Evolutionary conservation across 2,797 vertebrate species (phyloP), one percentile per base, ranked within the genome.

Genomic region (Austrolebias charrua): DNA sequence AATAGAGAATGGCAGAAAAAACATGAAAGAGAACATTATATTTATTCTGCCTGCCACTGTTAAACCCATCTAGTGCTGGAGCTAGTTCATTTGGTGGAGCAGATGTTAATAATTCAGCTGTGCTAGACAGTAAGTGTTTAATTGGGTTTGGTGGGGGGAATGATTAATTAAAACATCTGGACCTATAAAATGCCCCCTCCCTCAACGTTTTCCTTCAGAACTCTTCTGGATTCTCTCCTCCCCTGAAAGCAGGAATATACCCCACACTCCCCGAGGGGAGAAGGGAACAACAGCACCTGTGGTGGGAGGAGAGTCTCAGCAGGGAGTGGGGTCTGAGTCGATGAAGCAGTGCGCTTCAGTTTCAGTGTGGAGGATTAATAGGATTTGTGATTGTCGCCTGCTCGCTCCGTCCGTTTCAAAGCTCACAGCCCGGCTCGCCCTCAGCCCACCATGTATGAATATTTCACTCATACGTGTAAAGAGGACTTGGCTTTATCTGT

Each of bases 161-260:
- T 84, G 69, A 88, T 90, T 88, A 83, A 90, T 89, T 83, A 71
- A 85, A 76, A 86, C 89, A 90, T 90, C 86, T 85, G 86, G 81
- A 75, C 60, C 65, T 67, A 75, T 88, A 86, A 86, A 90, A 79
- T 56, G 82, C 55, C 48, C 16, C 79, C 84, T 79, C 63, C 60
- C 67, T 83, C 80, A 71, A 80, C 58, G n/a, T 65, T 60, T 60
- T 69, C 24, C 24, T 24, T 24, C 24, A 24, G 24, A 24, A 24
- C 24, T 24, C 31, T 8, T 8, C 31, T 8, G 24, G 24, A 24
- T 8, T 33, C 35, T 10, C 35, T 10, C 35, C 35, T 8, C 7
- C 51, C 15, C 4, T 6, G n/a, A 35, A 51, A 46, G 60, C 45
- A 35, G 56, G 63, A 71, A 66, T 57, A 48, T 20, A 56, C 66